phyloP scores from a whole-genome alignment of 2,113 vertebrate genomes.

The Amblyopsis rosae region DNA sequence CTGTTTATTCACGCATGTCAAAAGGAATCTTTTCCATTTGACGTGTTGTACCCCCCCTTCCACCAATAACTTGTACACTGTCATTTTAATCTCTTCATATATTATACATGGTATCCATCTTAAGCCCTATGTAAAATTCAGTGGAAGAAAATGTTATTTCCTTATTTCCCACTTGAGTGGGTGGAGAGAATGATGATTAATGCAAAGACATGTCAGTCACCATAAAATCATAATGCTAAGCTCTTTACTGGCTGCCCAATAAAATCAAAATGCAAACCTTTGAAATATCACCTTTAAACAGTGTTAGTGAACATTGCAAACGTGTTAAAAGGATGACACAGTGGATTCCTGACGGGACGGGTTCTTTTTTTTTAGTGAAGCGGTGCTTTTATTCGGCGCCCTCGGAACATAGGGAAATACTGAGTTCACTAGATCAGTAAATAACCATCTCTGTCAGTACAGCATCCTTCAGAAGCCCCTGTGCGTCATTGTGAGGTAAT shows the following conservation, averaged over 20 bases:
- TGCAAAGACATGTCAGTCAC: slow-evolving; percentile 41
- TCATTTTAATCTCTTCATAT: slow-evolving; percentile 22
- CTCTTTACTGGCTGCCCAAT: slow-evolving; percentile 18
- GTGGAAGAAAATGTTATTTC: slow-evolving; percentile 4
- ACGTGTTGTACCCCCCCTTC: background rate
- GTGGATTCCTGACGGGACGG: slow-evolving; percentile 39
- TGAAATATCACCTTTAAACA: slow-evolving; percentile 31
- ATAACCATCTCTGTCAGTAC: slow-evolving; percentile 52
- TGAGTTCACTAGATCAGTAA: slow-evolving; percentile 48
- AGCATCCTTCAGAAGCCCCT: slow-evolving; percentile 40
- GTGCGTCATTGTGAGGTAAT: slow-evolving; percentile 79
- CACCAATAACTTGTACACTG: background rate
- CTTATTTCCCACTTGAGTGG: slow-evolving; percentile 32
- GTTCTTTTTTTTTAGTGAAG: slow-evolving; percentile 8
- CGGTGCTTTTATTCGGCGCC: slow-evolving; percentile 27
- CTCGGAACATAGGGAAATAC: slow-evolving; percentile 20
- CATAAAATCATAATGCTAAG: slow-evolving; percentile 38
- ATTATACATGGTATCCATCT: slow-evolving; percentile 32
- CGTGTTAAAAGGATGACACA: slow-evolving; percentile 29
- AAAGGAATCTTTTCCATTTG: slow-evolving; percentile 40
- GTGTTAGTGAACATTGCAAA: slow-evolving; percentile 33
- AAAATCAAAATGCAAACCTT: slow-evolving; percentile 18
- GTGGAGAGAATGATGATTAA: slow-evolving; percentile 48
- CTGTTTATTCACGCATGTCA: slow-evolving; percentile 34
- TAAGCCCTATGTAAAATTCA: slow-evolving; percentile 8